Conservation (phyloP, 2,888 invertebrate genomes). For the Nomada hirtipes region DNA sequence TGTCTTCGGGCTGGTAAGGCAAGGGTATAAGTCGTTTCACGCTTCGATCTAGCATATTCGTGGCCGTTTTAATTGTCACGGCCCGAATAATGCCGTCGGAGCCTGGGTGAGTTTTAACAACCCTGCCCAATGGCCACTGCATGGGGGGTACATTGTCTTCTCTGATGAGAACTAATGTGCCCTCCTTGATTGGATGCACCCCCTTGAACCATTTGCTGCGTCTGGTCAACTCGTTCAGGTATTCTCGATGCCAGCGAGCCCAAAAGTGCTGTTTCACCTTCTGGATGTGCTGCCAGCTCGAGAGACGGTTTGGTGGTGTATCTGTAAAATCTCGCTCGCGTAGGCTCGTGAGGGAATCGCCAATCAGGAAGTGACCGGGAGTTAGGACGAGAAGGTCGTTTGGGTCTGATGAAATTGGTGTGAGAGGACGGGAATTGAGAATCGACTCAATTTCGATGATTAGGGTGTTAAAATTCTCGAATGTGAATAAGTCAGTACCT, state of each 20-base stretch:
- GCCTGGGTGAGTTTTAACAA: neutral
- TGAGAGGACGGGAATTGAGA: conserved; percentile 5
- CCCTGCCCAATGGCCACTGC: conserved; percentile 3
- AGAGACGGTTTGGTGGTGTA: conserved; percentile 2
- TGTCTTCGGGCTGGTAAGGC: neutral
- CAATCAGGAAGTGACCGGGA: conserved; percentile 4
- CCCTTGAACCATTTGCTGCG: conserved; percentile 9
- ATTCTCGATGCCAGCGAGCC: conserved; percentile 11
- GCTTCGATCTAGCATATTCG: neutral
- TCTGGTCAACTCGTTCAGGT: conserved; percentile 4
- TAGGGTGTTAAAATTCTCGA: neutral
- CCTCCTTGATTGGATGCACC: neutral
- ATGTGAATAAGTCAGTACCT: neutral
- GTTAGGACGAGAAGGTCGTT: conserved; percentile 1
- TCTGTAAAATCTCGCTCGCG: conserved; percentile 10
- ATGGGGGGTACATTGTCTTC: conserved; percentile 4
- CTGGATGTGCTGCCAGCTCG: conserved; percentile 9
- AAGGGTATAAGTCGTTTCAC: neutral
- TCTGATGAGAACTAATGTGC: neutral
- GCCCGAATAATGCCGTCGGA: conserved; percentile 9
- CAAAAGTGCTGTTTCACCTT: conserved; percentile 12
- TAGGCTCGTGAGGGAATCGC: conserved; percentile 1
- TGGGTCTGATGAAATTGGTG: neutral
- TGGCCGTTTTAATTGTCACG: neutral
- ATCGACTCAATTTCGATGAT: conserved; percentile 1